phyloP scores from a whole-genome alignment of 1,140 invertebrate species.

The Habropoda laboriosa region DNA sequence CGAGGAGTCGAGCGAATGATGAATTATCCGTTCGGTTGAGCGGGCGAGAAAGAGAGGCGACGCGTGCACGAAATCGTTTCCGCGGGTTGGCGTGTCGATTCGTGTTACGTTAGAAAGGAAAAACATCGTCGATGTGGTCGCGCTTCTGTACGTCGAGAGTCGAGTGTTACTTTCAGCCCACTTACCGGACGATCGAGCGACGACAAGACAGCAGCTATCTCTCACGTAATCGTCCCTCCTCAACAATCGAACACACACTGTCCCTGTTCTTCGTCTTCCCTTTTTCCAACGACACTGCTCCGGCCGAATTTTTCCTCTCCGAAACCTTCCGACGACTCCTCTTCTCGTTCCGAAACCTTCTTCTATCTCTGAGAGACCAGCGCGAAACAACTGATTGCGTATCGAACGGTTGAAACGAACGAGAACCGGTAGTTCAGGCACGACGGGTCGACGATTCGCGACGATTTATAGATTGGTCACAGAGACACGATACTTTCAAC shows the following conservation, averaged over 20 bases:
- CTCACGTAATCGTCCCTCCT: constrained; percentile 1
- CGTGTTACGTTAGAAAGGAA: constrained; percentile 14
- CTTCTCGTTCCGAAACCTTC: not conserved
- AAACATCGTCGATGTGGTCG: not conserved
- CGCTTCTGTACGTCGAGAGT: not conserved
- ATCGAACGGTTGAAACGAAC: not conserved
- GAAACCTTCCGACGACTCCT: not conserved
- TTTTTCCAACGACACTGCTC: not conserved
- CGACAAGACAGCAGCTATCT: not conserved
- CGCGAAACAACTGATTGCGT: not conserved
- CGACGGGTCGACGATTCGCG: not conserved
- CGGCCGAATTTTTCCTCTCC: not conserved
- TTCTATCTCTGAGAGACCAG: too few relatives aligned
- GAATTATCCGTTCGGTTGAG: not conserved
- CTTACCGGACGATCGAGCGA: constrained; percentile 29
- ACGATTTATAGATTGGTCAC: not conserved
- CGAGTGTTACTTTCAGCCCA: constrained; percentile 29
- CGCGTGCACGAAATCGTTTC: constrained; percentile 10
- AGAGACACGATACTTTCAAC: not conserved
- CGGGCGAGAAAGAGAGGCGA: not conserved
- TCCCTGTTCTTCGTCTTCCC: not conserved
- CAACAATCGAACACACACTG: constrained; percentile 19
- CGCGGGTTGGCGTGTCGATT: not conserved
- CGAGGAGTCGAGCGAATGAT: too few relatives aligned
- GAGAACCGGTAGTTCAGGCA: not conserved